These are phyloP conservation scores for Synergus gifuensis DNA, from an alignment of 2,888 invertebrate species.

Conservation along the genomic window DNA sequence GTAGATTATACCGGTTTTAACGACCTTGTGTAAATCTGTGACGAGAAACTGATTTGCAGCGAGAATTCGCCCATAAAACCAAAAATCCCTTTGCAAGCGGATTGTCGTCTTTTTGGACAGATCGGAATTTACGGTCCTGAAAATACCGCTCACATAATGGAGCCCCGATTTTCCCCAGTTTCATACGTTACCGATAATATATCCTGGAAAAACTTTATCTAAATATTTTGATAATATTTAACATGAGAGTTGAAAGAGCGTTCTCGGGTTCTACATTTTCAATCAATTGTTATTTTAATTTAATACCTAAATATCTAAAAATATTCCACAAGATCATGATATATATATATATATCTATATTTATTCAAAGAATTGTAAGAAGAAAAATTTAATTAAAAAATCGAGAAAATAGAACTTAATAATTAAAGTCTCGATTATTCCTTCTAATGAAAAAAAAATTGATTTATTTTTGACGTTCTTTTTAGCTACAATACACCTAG, in stretches of 20 bases:
- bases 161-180: slow-evolving; percentile 1
- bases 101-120: slow-evolving; percentile 27
- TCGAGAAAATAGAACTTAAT: too few species aligned
- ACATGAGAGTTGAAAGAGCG: neutral
- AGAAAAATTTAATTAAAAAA: too few species aligned
- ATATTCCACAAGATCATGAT: too few species aligned
- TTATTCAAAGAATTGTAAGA: too few species aligned
- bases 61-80: slow-evolving; percentile 48
- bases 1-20: slow-evolving; percentile 54
- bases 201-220: neutral
- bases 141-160: slow-evolving; percentile 17
- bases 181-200: neutral
- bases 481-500: neutral
- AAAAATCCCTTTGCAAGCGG: slow-evolving; percentile 44
- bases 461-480: neutral
- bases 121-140: neutral
- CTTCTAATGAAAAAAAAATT: neutral
- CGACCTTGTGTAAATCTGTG: slow-evolving; percentile 60
- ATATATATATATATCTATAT: too few species aligned
- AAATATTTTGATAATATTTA: neutral
- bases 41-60: slow-evolving; percentile 55
- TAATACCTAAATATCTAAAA: neutral
- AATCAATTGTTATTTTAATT: neutral
- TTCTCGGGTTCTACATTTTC: neutral
- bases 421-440: neutral